Evolutionary conservation across 2,113 vertebrate species (phyloP).

Genomic region (Empidonax alnorum): DNA sequence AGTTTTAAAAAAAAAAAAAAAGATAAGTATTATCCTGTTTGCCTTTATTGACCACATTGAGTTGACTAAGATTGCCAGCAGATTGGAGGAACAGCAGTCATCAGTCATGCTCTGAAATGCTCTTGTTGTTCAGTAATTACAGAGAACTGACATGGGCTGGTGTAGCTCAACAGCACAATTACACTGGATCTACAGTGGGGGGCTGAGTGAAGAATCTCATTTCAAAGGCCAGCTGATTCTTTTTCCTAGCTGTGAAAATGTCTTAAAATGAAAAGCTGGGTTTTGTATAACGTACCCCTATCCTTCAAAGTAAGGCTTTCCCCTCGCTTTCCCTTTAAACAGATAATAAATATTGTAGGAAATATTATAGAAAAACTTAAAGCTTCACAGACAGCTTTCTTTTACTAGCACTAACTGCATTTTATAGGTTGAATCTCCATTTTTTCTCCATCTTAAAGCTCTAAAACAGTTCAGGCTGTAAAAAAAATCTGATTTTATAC

Average conservation of each 20-base stretch:
- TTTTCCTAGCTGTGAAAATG: conserved; percentile 18
- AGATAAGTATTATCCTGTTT: background rate
- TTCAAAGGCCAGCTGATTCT: conserved; percentile 1
- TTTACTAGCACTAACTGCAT: background rate
- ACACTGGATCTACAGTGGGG: background rate
- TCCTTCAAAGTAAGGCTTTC: background rate
- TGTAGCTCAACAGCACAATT: background rate
- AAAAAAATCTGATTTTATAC: conserved; percentile 25
- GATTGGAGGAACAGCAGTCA: background rate
- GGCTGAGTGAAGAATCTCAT: conserved; percentile 36
- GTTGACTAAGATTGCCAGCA: background rate
- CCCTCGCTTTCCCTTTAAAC: background rate
- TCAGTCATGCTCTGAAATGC: background rate
- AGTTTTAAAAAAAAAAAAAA: background rate
- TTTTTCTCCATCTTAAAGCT: conserved; percentile 35
- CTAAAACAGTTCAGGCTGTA: background rate
- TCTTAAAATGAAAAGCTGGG: background rate
- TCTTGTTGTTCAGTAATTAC: conserved; percentile 4
- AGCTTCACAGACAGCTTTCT: conserved; percentile 10
- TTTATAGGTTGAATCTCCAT: conserved; percentile 18
- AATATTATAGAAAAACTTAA: conserved; percentile 17
- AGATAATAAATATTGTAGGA: conserved; percentile 42
- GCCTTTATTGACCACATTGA: background rate
- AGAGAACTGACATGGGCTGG: background rate
- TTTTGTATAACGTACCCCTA: background rate